These are phyloP conservation scores for Poliocrania exsul DNA, from an alignment of 2,797 vertebrate species.

Conservation along the genomic window DNA sequence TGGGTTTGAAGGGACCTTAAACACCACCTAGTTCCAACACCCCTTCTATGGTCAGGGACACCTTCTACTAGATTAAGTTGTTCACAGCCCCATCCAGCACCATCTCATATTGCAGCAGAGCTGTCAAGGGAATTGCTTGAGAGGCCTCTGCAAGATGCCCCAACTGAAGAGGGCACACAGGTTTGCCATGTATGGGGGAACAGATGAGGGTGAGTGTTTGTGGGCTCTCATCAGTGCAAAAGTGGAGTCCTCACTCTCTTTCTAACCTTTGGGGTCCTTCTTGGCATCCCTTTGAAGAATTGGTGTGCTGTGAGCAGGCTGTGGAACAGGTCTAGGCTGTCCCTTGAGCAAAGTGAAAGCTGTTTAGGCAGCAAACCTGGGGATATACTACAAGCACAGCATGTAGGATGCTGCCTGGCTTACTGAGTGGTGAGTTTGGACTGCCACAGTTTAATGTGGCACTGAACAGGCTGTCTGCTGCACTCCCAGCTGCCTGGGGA, in stretches of 20 bases:
- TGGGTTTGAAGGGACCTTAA: not conserved
- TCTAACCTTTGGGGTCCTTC: not conserved
- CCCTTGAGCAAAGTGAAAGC: not conserved
- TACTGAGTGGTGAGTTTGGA: not conserved
- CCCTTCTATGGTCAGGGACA: not conserved
- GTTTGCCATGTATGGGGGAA: not conserved
- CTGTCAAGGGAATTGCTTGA: not conserved
- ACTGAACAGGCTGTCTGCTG: not conserved
- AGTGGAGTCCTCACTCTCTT: not conserved
- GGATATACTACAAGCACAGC: not conserved
- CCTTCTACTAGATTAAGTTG: not conserved
- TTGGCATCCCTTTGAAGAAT: not conserved
- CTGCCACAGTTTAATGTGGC: not conserved
- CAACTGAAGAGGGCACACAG: not conserved
- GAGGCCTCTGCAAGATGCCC: not conserved
- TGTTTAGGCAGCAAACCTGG: not conserved
- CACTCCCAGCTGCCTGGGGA: rapidly evolving
- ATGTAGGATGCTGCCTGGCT: not conserved
- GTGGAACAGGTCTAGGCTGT: not conserved
- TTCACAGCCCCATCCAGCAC: not conserved
- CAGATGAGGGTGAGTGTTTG: not conserved
- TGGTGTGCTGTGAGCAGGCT: not conserved
- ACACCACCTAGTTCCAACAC: not conserved
- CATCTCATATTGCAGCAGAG: not conserved
- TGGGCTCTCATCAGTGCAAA: not conserved